phyloP scores from a whole-genome alignment of 35 echinoderm and acorn worm species.

The Anneissia japonica region DNA sequence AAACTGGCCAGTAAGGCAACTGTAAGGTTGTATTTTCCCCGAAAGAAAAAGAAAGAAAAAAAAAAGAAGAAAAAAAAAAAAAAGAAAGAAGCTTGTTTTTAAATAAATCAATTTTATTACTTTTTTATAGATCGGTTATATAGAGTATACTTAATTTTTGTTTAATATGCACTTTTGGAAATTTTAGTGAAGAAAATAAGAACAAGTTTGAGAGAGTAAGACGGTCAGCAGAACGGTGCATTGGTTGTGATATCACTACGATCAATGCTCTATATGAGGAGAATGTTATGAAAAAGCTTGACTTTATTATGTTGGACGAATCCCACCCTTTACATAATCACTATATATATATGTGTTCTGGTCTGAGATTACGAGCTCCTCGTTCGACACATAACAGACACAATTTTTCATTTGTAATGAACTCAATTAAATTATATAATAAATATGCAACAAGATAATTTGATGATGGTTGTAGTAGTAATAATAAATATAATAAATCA shows the following conservation, averaged over 20 bases:
- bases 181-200: not conserved
- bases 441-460: too few species aligned
- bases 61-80: too few species aligned
- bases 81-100: not conserved
- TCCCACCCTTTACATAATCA: not conserved
- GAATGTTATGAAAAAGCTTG: too few species aligned
- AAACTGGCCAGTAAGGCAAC: not conserved
- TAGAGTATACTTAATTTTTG: not conserved
- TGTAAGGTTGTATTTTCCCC: too few species aligned
- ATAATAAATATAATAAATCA: too few species aligned
- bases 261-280: not conserved
- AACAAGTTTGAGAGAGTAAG: not conserved
- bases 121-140: not conserved
- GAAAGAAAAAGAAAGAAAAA: too few species aligned
- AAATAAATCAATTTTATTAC: not conserved
- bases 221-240: not conserved
- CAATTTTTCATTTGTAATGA: too few species aligned
- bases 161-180: not conserved
- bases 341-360: not conserved
- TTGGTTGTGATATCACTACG: not conserved
- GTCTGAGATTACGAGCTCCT: not conserved
- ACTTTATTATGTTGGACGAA: not conserved
- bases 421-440: too few species aligned
- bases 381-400: too few species aligned
- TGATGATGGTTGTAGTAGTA: too few species aligned